Percentiles rank a stretch among this genome's conserved stretches.
These are phyloP conservation scores for Calidris pygmaea DNA, from an alignment of 2,113 vertebrate genomes.

Conservation along the genomic window DNA sequence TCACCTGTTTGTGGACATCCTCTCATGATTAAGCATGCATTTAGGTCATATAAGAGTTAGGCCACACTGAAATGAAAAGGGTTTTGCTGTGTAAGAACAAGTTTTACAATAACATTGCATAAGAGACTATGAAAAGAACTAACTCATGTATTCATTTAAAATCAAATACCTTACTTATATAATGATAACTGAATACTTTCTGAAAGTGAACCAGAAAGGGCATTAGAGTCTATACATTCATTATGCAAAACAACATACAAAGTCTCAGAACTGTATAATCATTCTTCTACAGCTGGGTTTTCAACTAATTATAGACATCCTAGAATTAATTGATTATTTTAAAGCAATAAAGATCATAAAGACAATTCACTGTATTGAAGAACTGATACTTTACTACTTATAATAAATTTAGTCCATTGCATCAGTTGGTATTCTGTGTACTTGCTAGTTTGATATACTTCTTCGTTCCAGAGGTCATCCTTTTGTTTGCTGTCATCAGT, in stretches of 20 bases:
- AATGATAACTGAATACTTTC: background rate
- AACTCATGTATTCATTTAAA: background rate
- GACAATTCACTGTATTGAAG: background rate
- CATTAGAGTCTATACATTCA: background rate
- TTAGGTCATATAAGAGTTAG: background rate
- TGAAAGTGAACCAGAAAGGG: background rate
- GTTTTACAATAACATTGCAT: background rate
- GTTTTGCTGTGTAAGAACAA: background rate
- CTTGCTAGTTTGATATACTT: background rate
- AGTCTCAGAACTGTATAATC: background rate
- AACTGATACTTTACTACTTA: background rate
- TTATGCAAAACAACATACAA: background rate
- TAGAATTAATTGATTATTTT: background rate
- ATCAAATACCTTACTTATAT: background rate
- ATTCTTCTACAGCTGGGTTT: background rate
- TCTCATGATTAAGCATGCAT: background rate
- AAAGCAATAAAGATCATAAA: background rate
- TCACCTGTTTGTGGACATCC: background rate
- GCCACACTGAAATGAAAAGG: background rate
- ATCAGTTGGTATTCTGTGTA: background rate
- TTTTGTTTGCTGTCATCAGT: background rate
- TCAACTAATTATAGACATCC: background rate
- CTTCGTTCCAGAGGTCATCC: background rate
- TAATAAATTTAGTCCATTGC: background rate
- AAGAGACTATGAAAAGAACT: background rate